phyloP scores from a whole-genome alignment of 2,888 invertebrate species.

The Kryphioiulus occultus region DNA sequence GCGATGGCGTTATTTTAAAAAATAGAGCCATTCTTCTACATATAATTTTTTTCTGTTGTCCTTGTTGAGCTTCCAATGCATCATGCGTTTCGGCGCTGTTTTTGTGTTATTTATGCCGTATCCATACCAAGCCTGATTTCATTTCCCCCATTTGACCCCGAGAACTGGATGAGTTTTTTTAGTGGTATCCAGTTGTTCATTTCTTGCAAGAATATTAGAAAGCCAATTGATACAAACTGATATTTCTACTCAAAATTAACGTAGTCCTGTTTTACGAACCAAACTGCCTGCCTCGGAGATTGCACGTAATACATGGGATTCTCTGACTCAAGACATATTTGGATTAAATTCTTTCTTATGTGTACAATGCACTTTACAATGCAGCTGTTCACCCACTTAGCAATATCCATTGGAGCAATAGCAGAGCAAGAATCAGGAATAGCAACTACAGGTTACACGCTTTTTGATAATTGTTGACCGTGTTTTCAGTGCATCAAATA shows the following conservation, averaged over 20 bases:
- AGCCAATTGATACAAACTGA: neutral
- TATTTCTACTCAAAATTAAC: neutral
- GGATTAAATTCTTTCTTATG: neutral
- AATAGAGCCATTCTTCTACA: neutral
- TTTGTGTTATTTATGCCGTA: conserved; percentile 29
- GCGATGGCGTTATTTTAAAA: neutral
- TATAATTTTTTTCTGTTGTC: neutral
- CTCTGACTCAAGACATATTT: neutral
- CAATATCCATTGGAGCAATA: neutral
- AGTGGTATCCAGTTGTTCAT: neutral
- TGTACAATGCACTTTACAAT: neutral
- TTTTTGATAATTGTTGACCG: conserved; percentile 32
- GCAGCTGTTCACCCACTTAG: neutral
- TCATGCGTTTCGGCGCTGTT: neutral
- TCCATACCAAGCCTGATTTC: neutral
- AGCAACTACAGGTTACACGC: neutral
- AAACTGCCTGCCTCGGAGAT: neutral
- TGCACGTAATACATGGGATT: neutral
- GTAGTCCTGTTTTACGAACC: neutral
- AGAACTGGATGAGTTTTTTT: neutral
- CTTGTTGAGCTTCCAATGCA: neutral
- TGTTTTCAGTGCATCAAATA: conserved; percentile 15
- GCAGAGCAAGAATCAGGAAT: neutral
- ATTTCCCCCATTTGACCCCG: neutral
- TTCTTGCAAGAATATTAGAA: neutral